Percentiles rank a stretch among this genome's conserved stretches.
Evolutionary conservation across 2,888 invertebrate genomes (phyloP).

Genomic region (Aradus depressus): DNA sequence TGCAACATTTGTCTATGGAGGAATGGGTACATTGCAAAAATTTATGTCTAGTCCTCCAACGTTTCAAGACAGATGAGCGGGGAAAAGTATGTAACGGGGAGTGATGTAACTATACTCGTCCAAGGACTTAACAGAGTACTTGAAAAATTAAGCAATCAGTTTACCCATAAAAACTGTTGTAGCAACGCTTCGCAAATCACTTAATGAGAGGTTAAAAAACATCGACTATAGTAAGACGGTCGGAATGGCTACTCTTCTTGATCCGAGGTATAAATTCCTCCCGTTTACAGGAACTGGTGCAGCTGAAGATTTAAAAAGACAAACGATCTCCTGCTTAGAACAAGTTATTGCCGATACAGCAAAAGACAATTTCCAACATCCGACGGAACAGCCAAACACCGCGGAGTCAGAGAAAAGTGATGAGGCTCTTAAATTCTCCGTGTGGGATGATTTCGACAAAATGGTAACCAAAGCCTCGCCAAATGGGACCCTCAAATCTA

Average conservation of each 20-base stretch:
- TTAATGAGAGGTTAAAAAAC: background rate
- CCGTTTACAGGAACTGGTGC: constrained; percentile 8
- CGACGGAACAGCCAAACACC: too few species aligned
- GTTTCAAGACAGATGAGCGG: constrained; percentile 19
- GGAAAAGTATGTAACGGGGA: constrained; percentile 22
- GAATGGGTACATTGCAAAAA: background rate
- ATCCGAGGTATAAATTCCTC: constrained; percentile 20
- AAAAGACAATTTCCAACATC: too few species aligned
- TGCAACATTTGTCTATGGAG: background rate
- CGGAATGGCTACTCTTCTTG: constrained; percentile 19
- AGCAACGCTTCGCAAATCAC: background rate
- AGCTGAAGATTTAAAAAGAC: constrained; percentile 9
- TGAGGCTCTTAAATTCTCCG: background rate
- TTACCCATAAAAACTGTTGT: background rate
- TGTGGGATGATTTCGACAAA: constrained; percentile 20
- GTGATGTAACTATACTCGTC: constrained; percentile 12
- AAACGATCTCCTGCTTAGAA: constrained; percentile 2
- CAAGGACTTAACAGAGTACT: background rate
- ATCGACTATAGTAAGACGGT: constrained; percentile 16
- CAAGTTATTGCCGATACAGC: too few species aligned
- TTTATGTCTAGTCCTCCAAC: constrained; percentile 21
- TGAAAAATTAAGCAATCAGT: background rate
- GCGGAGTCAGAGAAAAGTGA: background rate
- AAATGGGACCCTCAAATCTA: constrained; percentile 17
- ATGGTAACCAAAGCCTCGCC: constrained; percentile 8